phyloP scores from a whole-genome alignment of 2,888 invertebrate genomes.

The Alloscopus bannaensis region DNA sequence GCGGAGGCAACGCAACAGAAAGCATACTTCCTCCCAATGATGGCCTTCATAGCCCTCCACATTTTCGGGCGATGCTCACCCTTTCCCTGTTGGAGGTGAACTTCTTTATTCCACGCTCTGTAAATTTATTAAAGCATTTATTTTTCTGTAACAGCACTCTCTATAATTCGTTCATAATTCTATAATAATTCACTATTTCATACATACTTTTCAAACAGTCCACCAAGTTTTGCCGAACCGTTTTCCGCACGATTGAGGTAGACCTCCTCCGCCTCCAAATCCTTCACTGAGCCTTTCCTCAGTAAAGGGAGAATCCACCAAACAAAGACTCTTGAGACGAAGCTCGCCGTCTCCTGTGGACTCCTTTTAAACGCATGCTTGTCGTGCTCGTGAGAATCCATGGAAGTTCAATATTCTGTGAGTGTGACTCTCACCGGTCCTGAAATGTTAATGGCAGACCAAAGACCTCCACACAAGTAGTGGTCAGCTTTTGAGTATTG shows the following conservation, averaged over 20 bases:
- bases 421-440: no score
- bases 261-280: slow-evolving; percentile 84
- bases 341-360: no score
- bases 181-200: no score
- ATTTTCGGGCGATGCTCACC: slow-evolving; percentile 32
- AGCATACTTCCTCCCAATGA: slow-evolving; percentile 10
- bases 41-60: slow-evolving; percentile 25
- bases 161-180: no score
- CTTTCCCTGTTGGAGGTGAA: background rate
- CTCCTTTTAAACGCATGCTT: no score
- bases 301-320: slow-evolving; percentile 86
- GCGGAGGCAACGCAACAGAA: slow-evolving; percentile 5
- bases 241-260: slow-evolving; percentile 83
- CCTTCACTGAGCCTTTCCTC: slow-evolving; percentile 83
- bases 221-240: slow-evolving; percentile 82
- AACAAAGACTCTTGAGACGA: slow-evolving; percentile 38
- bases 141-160: no score
- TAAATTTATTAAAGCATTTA: no score
- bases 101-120: slow-evolving; percentile 45
- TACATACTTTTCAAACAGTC: slow-evolving; percentile 82
- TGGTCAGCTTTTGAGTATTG: no score
- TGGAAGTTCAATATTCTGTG: no score
- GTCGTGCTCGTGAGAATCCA: no score
- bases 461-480: no score
- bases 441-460: no score